These are phyloP conservation scores for Eospalax fontanierii DNA, from an alignment of 2,797 vertebrate species.

Conservation along the genomic window DNA sequence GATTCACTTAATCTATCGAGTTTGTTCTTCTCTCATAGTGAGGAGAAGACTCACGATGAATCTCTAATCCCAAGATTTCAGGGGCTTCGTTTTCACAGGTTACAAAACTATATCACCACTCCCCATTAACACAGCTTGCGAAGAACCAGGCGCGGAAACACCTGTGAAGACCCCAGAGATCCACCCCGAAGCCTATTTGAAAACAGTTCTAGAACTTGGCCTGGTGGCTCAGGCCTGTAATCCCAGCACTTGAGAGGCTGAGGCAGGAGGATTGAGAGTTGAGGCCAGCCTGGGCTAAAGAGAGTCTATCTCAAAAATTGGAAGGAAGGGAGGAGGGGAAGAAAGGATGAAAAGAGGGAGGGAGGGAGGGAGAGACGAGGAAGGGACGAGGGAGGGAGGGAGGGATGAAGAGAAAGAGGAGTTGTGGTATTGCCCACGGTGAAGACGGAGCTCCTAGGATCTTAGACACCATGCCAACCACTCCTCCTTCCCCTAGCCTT, in stretches of 20 bases:
- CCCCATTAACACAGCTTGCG: background rate
- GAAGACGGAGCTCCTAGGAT: background rate
- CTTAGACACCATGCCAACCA: background rate
- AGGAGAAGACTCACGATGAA: background rate
- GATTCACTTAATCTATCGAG: slow-evolving; percentile 56
- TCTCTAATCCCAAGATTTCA: background rate
- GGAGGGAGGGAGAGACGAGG: too few species aligned
- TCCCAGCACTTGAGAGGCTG: background rate
- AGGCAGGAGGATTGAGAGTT: background rate
- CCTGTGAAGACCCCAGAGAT: background rate
- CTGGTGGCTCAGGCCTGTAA: background rate
- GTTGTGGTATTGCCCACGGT: too few species aligned
- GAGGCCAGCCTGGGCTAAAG: background rate
- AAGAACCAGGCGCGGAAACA: background rate
- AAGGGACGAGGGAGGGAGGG: too few species aligned
- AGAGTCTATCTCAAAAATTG: background rate
- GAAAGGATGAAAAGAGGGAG: too few species aligned
- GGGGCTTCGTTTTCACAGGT: background rate
- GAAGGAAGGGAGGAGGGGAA: too few species aligned
- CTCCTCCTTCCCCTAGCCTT: background rate
- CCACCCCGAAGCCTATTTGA: background rate
- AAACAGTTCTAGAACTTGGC: background rate
- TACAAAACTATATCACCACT: background rate
- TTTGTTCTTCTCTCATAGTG: slow-evolving; percentile 11
- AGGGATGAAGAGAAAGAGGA: too few species aligned